Evolutionary conservation across 2,888 invertebrate genomes (phyloP).

Genomic region (Tenthredo scrophulariae): DNA sequence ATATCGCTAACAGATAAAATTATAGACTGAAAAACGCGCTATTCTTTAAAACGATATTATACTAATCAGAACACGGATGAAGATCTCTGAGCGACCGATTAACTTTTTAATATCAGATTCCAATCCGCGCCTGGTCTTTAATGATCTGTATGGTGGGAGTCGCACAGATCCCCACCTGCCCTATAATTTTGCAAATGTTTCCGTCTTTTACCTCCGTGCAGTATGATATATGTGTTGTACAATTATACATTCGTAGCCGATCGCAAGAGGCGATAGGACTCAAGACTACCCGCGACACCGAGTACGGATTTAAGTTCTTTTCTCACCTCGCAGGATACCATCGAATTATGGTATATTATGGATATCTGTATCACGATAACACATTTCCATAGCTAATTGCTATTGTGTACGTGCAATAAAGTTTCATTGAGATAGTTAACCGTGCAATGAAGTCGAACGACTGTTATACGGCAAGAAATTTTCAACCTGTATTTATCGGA

Average conservation of each 20-base stretch:
- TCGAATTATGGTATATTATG: not conserved
- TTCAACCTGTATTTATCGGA: not conserved
- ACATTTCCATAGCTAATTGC: not conserved
- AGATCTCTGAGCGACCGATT: no score
- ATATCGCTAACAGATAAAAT: no score
- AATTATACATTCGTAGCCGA: not conserved
- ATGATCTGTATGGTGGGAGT: not conserved
- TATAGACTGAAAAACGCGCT: no score
- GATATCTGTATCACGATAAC: not conserved
- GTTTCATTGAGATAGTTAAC: not conserved
- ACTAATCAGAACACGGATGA: no score
- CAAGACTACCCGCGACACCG: not conserved
- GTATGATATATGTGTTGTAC: not conserved
- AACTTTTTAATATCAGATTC: not conserved
- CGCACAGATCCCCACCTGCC: not conserved
- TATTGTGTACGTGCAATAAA: not conserved
- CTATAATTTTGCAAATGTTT: conserved; percentile 5
- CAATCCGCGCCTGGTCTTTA: not conserved
- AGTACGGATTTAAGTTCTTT: not conserved
- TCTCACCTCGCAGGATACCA: not conserved
- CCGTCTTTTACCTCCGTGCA: not conserved
- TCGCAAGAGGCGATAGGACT: not conserved
- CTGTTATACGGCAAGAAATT: not conserved
- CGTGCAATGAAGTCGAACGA: not conserved
- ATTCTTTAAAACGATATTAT: no score